A percentile compares a stretch with the other conserved stretches of the same genome.
These are phyloP conservation scores for Hyposmocoma kahamanoa DNA, from an alignment of 1,140 invertebrate species.

Conservation along the genomic window DNA sequence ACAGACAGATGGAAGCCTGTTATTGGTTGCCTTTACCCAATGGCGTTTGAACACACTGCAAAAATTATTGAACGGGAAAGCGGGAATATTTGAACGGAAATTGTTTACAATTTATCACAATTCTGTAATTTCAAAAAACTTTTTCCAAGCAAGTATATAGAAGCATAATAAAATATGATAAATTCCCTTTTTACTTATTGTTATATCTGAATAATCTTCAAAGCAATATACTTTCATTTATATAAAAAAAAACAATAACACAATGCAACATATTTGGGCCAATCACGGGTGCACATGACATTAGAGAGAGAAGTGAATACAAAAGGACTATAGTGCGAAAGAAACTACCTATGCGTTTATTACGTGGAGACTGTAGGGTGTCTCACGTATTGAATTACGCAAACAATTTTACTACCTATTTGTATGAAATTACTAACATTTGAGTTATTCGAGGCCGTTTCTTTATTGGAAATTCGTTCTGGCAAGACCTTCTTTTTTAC, in stretches of 20 bases:
- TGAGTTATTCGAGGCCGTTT: too few species aligned
- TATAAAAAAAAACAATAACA: neutral
- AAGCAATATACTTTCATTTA: too few species aligned
- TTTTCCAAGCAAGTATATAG: too few species aligned
- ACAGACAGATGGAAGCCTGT: slow-evolving; percentile 75
- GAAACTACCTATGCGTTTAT: slow-evolving; percentile 19
- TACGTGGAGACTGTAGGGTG: slow-evolving; percentile 24
- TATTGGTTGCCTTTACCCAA: slow-evolving; percentile 68
- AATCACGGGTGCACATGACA: slow-evolving; percentile 48
- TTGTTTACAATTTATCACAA: too few species aligned
- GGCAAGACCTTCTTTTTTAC: too few species aligned
- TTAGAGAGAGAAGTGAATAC: slow-evolving; percentile 38
- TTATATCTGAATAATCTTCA: too few species aligned
- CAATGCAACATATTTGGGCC: slow-evolving; percentile 14
- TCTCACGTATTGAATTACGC: neutral
- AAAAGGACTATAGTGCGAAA: slow-evolving; percentile 14
- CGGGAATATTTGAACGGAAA: slow-evolving; percentile 39
- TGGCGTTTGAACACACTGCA: slow-evolving; percentile 59
- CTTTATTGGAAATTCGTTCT: too few species aligned
- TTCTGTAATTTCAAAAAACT: too few species aligned
- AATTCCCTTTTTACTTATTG: too few species aligned
- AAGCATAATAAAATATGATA: too few species aligned
- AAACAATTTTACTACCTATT: too few species aligned
- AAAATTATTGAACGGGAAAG: slow-evolving; percentile 20
- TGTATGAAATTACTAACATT: too few species aligned